These are phyloP conservation scores for Sisyra terminalis DNA, from an alignment of 2,888 invertebrate genomes.

Conservation along the genomic window DNA sequence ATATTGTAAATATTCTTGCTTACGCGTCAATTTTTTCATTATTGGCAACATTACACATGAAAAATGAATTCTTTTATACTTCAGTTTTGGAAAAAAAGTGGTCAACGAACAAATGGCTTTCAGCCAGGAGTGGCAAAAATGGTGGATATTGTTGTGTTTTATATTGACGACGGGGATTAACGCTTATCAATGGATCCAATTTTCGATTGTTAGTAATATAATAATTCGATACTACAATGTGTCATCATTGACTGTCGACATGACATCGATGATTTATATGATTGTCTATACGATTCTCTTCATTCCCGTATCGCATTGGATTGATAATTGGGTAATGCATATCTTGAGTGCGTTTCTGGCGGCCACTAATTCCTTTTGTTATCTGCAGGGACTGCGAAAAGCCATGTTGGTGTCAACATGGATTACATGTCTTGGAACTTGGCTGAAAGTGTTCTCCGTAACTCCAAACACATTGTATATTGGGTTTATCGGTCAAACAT, in stretches of 20 bases:
- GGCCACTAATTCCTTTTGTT: conserved; percentile 13
- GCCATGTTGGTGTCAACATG: conserved; percentile 33
- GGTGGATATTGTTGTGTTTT: conserved; percentile 75
- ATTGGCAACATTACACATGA: no score
- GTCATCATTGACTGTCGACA: conserved; percentile 62
- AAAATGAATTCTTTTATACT: no score
- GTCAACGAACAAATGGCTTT: no score
- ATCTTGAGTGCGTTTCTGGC: no score
- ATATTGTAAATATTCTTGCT: no score
- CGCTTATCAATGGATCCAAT: conserved; percentile 94
- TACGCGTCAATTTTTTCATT: no score
- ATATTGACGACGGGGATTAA: conserved; percentile 80
- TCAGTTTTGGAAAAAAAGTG: no score
- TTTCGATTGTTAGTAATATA: conserved; percentile 81
- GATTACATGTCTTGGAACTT: conserved; percentile 40
- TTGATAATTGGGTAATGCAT: conserved; percentile 65
- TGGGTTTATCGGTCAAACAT: conserved; percentile 40
- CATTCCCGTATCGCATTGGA: conserved; percentile 90
- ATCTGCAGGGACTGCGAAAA: conserved; percentile 36
- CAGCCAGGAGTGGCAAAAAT: conserved; percentile 47
- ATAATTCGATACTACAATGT: conserved; percentile 65
- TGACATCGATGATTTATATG: conserved; percentile 98
- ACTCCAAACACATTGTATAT: conserved; percentile 39
- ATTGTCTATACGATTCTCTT: conserved; percentile 91
- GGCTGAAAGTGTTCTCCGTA: conserved; percentile 41